Evolutionary conservation across 1,140 invertebrate species (phyloP).

Genomic region (Vanessa tameamea): DNA sequence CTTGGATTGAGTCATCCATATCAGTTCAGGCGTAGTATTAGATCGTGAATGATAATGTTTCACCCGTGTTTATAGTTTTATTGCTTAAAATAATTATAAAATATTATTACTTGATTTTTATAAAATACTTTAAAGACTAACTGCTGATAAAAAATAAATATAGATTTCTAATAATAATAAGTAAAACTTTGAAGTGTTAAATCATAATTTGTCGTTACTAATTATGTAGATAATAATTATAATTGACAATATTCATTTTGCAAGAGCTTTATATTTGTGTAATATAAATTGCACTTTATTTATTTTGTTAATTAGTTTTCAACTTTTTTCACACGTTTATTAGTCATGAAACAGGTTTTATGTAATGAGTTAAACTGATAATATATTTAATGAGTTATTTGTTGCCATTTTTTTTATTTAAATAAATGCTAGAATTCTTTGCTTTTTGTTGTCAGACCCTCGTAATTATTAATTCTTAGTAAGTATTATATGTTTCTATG

Average conservation of each 20-base stretch:
- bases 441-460: neutral
- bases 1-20: constrained; percentile 3
- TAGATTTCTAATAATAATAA: no score
- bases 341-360: neutral
- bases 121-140: no score
- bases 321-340: neutral
- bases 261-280: neutral
- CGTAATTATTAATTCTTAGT: constrained; percentile 15
- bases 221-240: neutral
- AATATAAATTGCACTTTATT: neutral
- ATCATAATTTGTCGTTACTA: neutral
- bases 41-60: neutral
- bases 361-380: neutral
- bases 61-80: no score
- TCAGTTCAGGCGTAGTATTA: neutral
- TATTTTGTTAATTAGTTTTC: neutral
- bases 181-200: no score
- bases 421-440: neutral
- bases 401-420: neutral
- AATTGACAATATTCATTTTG: neutral
- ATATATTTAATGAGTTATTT: constrained; percentile 1
- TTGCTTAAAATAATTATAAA: no score
- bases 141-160: no score
- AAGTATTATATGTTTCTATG: constrained; percentile 8
- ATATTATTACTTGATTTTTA: no score